A percentile compares a stretch with the other conserved stretches of the same genome.
These are phyloP conservation scores for Rhodeus uyekii DNA, from an alignment of 2,797 vertebrate species.

Conservation along the genomic window DNA sequence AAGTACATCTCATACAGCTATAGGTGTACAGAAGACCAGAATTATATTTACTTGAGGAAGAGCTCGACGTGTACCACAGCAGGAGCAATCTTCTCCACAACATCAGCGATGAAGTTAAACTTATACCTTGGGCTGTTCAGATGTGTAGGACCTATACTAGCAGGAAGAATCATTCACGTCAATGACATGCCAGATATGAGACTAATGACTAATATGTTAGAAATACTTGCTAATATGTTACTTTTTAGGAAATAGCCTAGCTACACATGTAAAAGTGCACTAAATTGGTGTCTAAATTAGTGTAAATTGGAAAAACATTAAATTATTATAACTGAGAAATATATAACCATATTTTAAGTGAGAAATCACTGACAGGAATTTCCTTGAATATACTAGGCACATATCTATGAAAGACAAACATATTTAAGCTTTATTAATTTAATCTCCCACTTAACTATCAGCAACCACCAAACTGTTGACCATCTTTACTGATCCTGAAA, in stretches of 20 bases:
- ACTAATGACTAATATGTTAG: neutral
- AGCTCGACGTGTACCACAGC: slow-evolving; percentile 95
- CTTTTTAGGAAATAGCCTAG: neutral
- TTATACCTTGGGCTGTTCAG: slow-evolving; percentile 88
- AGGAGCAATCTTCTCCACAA: slow-evolving; percentile 94
- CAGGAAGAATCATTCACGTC: slow-evolving; percentile 72
- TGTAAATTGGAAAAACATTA: too few species aligned
- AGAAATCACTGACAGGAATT: neutral
- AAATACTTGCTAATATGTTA: neutral
- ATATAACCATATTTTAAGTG: too few species aligned
- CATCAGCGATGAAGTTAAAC: slow-evolving; percentile 97
- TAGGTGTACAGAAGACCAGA: neutral
- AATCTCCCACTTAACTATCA: neutral
- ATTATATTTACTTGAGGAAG: slow-evolving; percentile 83
- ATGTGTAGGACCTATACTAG: slow-evolving; percentile 85
- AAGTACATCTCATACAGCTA: neutral
- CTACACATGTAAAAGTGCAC: neutral
- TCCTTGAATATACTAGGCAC: neutral
- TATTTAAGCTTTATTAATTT: neutral
- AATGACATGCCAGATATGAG: slow-evolving; percentile 20
- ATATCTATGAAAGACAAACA: neutral
- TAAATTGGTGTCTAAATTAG: too few species aligned
- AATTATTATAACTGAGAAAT: neutral
- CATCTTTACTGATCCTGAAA: neutral
- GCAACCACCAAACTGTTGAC: neutral